These are phyloP conservation scores for Barbus barbus DNA, from an alignment of 2,113 vertebrate genomes.

Conservation along the genomic window DNA sequence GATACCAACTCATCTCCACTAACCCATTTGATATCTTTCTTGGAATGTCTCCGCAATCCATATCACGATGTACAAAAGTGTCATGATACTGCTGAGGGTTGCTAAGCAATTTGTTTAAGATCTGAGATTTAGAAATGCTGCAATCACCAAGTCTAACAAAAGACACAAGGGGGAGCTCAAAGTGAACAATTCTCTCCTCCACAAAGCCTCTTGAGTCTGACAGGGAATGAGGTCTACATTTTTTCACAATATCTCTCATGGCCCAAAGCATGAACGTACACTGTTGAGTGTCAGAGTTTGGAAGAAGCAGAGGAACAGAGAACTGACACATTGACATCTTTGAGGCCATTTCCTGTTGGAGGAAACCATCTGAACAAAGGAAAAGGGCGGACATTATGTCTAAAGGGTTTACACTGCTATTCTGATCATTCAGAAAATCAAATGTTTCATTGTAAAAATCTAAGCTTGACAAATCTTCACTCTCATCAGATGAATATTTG, in stretches of 20 bases:
- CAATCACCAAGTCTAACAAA: constrained; percentile 77
- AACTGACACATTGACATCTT: constrained; percentile 80
- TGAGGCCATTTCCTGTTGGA: constrained; percentile 72
- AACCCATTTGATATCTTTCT: constrained; percentile 76
- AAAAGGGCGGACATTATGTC: constrained; percentile 77
- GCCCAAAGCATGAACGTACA: constrained; percentile 75
- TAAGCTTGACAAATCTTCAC: not conserved
- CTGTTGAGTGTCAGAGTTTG: constrained; percentile 64
- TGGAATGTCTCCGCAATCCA: constrained; percentile 62
- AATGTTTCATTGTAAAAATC: constrained; percentile 16
- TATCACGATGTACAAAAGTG: constrained; percentile 72
- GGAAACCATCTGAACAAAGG: constrained; percentile 74
- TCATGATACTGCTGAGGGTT: constrained; percentile 67
- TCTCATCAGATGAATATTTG: constrained; percentile 37
- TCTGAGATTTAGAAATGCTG: constrained; percentile 78
- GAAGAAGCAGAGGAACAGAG: constrained; percentile 78
- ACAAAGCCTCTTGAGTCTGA: constrained; percentile 56
- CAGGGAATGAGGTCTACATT: constrained; percentile 61
- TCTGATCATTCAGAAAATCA: not conserved
- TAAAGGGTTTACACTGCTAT: constrained; percentile 64
- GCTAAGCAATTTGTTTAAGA: constrained; percentile 75
- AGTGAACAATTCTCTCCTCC: constrained; percentile 64
- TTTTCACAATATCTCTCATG: constrained; percentile 72
- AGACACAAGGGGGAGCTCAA: constrained; percentile 69
- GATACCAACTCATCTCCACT: constrained; percentile 77